A percentile compares a stretch with the other conserved stretches of the same genome.
Evolutionary conservation across 2,797 vertebrate species (phyloP).

Genomic region (Lycodopsis pacificus): DNA sequence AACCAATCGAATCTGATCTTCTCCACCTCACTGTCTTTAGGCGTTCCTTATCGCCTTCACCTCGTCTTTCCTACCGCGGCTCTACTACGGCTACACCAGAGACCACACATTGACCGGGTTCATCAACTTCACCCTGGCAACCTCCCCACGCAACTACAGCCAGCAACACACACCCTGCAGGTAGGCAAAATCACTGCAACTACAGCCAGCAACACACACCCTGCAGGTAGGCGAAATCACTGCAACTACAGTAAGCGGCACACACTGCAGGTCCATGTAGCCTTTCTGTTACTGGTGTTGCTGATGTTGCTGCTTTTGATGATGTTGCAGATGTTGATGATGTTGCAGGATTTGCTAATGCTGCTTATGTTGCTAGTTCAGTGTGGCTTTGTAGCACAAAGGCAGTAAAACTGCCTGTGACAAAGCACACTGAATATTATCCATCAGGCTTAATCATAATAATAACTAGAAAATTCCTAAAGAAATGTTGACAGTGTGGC

Average conservation of each 20-base stretch:
- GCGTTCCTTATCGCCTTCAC: conserved; percentile 88
- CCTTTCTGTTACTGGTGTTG: neutral
- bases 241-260: neutral
- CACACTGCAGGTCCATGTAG: neutral
- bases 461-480: too few species aligned
- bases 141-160: conserved; percentile 67
- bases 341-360: too few species aligned
- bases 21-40: conserved; percentile 54
- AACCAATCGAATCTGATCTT: neutral
- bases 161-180: conserved; percentile 33
- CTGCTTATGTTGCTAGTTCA: too few species aligned
- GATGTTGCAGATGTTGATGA: neutral
- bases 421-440: too few species aligned
- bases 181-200: neutral
- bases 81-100: conserved; percentile 79
- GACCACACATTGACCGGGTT: conserved; percentile 75
- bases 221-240: neutral
- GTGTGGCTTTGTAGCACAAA: too few species aligned
- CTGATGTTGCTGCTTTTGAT: too few species aligned
- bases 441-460: too few species aligned
- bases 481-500: too few species aligned
- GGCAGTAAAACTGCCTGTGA: too few species aligned
- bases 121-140: conserved; percentile 83
- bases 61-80: conserved; percentile 83
- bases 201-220: neutral